These are phyloP conservation scores for Stylophora pistillata DNA, from an alignment of 64 coral and sea anemone genomes.

Conservation along the genomic window DNA sequence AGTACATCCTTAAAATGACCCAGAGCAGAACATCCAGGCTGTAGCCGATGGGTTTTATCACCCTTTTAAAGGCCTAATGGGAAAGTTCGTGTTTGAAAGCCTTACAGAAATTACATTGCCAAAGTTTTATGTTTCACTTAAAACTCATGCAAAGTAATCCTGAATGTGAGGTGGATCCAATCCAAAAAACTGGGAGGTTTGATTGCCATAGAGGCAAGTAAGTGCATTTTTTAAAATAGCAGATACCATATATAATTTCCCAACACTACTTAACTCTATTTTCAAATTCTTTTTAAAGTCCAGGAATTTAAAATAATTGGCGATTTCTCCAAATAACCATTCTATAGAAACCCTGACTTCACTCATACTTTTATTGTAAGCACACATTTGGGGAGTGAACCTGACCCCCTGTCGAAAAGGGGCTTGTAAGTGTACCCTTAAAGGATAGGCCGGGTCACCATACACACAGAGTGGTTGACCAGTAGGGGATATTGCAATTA, in stretches of 20 bases:
- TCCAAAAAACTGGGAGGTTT: conserved; percentile 37
- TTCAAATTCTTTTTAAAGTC: no score
- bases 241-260: conserved; percentile 25
- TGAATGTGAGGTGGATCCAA: conserved; percentile 26
- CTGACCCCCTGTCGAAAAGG: neutral
- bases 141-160: conserved; percentile 19
- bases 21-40: conserved; percentile 6
- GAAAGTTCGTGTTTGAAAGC: neutral
- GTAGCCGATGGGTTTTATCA: conserved; percentile 4
- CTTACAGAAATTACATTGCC: conserved; percentile 1
- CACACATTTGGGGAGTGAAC: conserved; percentile 22
- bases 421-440: conserved; percentile 26
- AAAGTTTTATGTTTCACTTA: conserved; percentile 22
- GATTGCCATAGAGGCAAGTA: conserved; percentile 6
- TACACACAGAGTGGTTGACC: conserved; percentile 31
- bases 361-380: conserved; percentile 4
- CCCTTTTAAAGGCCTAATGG: neutral
- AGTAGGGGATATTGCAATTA: conserved; percentile 35
- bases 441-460: no score
- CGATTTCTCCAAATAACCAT: conserved; percentile 22
- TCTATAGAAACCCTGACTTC: conserved; percentile 18
- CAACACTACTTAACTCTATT: no score
- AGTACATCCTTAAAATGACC: conserved; percentile 5
- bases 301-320: no score
- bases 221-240: conserved; percentile 7